Evolutionary conservation across 2,113 vertebrate species (phyloP).

Genomic region (Naja naja): DNA sequence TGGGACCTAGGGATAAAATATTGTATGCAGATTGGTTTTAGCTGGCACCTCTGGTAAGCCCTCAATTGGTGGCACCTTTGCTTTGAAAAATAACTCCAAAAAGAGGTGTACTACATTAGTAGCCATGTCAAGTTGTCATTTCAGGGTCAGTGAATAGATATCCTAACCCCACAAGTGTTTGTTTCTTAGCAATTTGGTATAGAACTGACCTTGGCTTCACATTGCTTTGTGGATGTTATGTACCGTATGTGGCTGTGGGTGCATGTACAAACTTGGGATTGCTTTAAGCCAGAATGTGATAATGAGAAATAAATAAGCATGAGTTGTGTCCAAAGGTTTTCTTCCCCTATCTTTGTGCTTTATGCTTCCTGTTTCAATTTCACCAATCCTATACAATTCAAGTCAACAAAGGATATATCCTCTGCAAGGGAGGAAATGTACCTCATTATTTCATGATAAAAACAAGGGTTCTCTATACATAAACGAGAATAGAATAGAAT

Average conservation of each 20-base stretch:
- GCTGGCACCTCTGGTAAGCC: conserved; percentile 45
- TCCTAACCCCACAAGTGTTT: conserved; percentile 60
- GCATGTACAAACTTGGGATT: conserved; percentile 34
- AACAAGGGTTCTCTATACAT: background rate
- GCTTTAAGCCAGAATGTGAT: conserved; percentile 39
- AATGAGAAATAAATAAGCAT: conserved; percentile 51
- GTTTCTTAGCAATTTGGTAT: conserved; percentile 57
- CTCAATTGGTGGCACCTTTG: conserved; percentile 45
- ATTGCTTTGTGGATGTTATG: conserved; percentile 14
- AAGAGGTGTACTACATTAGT: conserved; percentile 55
- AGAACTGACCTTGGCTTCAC: conserved; percentile 57
- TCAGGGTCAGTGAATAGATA: conserved; percentile 71
- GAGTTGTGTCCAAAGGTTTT: background rate
- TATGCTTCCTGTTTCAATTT: conserved; percentile 29
- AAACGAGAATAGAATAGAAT: no score
- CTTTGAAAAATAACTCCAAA: conserved; percentile 50
- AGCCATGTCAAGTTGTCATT: conserved; percentile 65
- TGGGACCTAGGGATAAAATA: conserved; percentile 55
- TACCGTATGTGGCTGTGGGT: background rate
- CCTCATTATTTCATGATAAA: background rate
- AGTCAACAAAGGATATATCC: background rate
- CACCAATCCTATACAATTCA: conserved; percentile 9
- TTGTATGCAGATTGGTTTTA: conserved; percentile 50
- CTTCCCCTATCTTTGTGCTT: background rate
- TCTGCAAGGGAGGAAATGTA: background rate